Percentiles rank a stretch among this genome's conserved stretches.
Evolutionary conservation across 2,888 invertebrate genomes (phyloP).

Genomic region (Fissipunctia ypsillon): DNA sequence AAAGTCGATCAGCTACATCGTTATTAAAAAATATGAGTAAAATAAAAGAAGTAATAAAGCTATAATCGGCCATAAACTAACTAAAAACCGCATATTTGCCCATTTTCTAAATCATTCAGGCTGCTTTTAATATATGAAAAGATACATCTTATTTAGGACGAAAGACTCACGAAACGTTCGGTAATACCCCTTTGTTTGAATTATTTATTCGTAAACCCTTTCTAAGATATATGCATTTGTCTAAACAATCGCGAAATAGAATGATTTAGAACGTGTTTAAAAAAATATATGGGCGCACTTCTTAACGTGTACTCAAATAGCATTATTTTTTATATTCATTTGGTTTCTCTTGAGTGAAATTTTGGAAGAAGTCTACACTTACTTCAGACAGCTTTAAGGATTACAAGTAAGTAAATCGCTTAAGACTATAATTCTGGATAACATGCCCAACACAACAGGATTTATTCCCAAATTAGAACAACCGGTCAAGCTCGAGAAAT

Average conservation of each 20-base stretch:
- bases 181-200: conserved; percentile 43
- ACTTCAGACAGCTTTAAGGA: background rate
- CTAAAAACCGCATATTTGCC: background rate
- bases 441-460: background rate
- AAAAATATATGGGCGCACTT: background rate
- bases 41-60: background rate
- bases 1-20: background rate
- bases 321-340: conserved; percentile 3
- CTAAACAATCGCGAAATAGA: conserved; percentile 33
- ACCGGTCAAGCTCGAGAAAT: no score
- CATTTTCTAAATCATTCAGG: conserved; percentile 23
- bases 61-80: background rate
- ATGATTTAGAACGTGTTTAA: conserved; percentile 13
- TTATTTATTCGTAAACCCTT: conserved; percentile 48
- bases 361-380: background rate
- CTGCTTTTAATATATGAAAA: conserved; percentile 34
- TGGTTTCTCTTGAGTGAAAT: background rate
- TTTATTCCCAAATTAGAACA: background rate
- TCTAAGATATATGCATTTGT: conserved; percentile 33
- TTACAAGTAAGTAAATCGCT: background rate
- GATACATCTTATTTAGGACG: conserved; percentile 27
- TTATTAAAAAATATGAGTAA: background rate
- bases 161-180: conserved; percentile 11
- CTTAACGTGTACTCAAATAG: background rate
- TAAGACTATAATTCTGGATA: background rate